These are phyloP conservation scores for Parazoanthus darwini DNA, from an alignment of 92 coral and sea anemone species.

Conservation along the genomic window DNA sequence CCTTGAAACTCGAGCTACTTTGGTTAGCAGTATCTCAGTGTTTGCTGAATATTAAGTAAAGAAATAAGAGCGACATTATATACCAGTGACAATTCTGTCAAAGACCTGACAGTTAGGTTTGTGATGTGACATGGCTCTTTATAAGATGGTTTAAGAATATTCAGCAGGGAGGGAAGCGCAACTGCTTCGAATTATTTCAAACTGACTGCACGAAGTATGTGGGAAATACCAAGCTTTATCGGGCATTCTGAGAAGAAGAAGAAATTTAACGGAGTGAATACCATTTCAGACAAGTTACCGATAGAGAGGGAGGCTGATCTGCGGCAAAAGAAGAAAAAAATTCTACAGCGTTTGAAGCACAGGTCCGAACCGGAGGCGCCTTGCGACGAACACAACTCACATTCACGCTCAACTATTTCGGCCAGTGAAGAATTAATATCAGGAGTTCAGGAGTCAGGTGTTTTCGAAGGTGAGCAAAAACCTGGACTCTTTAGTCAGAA, in stretches of 20 bases:
- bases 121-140: constrained; percentile 8
- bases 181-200: too few species aligned
- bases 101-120: constrained; percentile 25
- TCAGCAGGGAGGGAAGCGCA: background rate
- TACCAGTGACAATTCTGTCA: constrained; percentile 34
- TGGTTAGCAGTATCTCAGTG: background rate
- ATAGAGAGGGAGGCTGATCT: constrained; percentile 60
- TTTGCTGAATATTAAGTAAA: constrained; percentile 28
- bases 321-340: constrained; percentile 59
- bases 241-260: constrained; percentile 29
- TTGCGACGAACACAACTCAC: background rate
- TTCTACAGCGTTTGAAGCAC: constrained; percentile 58
- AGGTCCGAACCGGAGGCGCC: constrained; percentile 16
- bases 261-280: background rate
- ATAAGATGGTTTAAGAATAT: background rate
- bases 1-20: background rate
- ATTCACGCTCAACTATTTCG: background rate
- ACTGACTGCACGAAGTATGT: background rate
- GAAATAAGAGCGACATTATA: constrained; percentile 9
- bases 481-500: background rate
- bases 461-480: background rate
- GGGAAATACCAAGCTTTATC: constrained; percentile 31
- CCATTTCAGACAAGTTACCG: constrained; percentile 43
- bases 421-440: background rate
- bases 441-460: background rate